Evolutionary conservation across 1,140 invertebrate species (phyloP).

Genomic region (Anadara kagoshimensis): DNA sequence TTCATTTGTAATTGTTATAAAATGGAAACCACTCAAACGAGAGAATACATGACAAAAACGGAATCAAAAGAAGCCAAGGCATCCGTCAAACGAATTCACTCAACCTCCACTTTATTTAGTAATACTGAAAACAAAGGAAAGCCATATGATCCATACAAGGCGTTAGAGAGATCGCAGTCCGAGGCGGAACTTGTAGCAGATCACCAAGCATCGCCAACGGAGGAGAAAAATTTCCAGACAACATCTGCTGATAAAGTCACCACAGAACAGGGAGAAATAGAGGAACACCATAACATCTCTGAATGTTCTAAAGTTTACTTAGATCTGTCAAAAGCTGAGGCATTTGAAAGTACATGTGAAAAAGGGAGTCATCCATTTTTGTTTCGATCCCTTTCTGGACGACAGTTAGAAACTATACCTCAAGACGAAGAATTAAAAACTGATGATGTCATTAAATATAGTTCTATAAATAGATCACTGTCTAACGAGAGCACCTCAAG

Average conservation of each 20-base stretch:
- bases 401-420: constrained; percentile 52
- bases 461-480: constrained; percentile 7
- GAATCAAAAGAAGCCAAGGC: constrained; percentile 6
- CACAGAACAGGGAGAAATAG: constrained; percentile 3
- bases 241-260: constrained; percentile 2
- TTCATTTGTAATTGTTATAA: too few relatives aligned
- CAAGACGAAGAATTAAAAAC: constrained; percentile 52
- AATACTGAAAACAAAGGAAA: constrained; percentile 3
- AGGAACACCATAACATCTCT: constrained; percentile 52
- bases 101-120: constrained; percentile 2
- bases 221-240: constrained; percentile 10
- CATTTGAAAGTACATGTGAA: constrained; percentile 46
- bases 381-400: constrained; percentile 18
- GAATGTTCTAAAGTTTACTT: constrained; percentile 63
- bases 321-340: constrained; percentile 57
- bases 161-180: constrained; percentile 61
- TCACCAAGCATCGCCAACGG: constrained; percentile 4
- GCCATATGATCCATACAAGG: constrained; percentile 51
- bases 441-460: constrained; percentile 5
- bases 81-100: constrained; percentile 26
- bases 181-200: constrained; percentile 53
- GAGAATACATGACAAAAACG: too few relatives aligned
- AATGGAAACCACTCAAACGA: too few relatives aligned
- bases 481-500: constrained; percentile 27
- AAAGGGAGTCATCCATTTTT: constrained; percentile 9